These are phyloP conservation scores for Rhinichthys klamathensis DNA, from an alignment of 2,113 vertebrate genomes.

Conservation along the genomic window DNA sequence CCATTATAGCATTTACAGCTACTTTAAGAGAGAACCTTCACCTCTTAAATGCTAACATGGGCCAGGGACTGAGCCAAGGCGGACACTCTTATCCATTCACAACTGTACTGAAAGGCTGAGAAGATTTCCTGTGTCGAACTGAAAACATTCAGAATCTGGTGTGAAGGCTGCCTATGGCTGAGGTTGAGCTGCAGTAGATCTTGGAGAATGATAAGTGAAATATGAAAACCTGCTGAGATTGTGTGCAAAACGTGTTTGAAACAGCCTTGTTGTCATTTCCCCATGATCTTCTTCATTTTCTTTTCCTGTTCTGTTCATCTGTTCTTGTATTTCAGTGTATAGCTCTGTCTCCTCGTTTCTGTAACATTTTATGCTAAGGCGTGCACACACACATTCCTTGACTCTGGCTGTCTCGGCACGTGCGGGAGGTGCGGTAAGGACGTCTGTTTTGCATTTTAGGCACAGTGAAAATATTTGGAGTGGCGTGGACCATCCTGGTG, in stretches of 20 bases:
- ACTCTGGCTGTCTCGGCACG: slow-evolving; percentile 61
- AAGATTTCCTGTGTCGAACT: slow-evolving; percentile 19
- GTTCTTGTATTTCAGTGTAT: neutral
- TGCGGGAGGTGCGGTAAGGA: slow-evolving; percentile 46
- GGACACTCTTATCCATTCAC: slow-evolving; percentile 11
- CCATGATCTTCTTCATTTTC: neutral
- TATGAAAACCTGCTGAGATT: neutral
- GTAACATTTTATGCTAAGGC: slow-evolving; percentile 13
- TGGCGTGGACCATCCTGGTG: slow-evolving; percentile 35
- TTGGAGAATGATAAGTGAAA: slow-evolving; percentile 1
- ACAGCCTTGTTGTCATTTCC: neutral
- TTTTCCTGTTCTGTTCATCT: neutral
- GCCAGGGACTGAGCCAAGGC: slow-evolving; percentile 19
- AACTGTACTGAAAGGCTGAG: slow-evolving; percentile 23
- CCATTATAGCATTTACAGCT: slow-evolving; percentile 33
- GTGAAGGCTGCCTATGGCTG: neutral
- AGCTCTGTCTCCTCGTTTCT: slow-evolving; percentile 31
- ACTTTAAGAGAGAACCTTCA: slow-evolving; percentile 52
- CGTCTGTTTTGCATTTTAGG: slow-evolving; percentile 67
- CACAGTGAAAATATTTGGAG: slow-evolving; percentile 64
- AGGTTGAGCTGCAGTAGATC: neutral
- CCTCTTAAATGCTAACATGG: slow-evolving; percentile 39
- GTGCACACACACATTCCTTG: slow-evolving; percentile 51
- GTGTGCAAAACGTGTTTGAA: neutral
- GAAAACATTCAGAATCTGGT: slow-evolving; percentile 26